Percentiles rank a stretch among this genome's conserved stretches.
Conservation (phyloP, 2,797 vertebrate genomes). For the Lagorchestes hirsutus region DNA sequence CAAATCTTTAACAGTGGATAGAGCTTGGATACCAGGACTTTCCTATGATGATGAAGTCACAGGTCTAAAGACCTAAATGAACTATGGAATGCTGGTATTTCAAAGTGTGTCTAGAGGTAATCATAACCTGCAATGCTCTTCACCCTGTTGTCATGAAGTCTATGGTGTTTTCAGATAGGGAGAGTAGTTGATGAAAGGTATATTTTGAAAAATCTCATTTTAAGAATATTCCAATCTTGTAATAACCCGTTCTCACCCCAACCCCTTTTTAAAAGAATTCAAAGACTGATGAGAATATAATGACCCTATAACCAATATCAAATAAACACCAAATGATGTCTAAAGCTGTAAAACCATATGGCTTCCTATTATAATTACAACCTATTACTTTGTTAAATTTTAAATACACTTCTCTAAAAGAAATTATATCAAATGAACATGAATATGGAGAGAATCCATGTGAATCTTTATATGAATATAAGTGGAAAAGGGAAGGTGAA, state of each 20-base stretch:
- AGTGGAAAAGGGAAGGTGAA: neutral
- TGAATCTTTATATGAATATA: neutral
- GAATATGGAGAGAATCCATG: neutral
- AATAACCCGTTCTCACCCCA: neutral
- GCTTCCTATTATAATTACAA: neutral
- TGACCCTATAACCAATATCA: no score
- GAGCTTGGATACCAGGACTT: neutral
- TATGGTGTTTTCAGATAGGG: neutral
- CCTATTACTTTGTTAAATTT: neutral
- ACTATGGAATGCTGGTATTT: neutral
- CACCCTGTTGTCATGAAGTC: no score
- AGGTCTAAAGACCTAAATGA: neutral
- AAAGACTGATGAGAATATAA: neutral
- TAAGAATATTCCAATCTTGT: neutral
- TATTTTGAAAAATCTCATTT: neutral
- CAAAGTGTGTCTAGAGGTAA: neutral
- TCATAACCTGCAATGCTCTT: neutral
- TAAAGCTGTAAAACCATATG: neutral
- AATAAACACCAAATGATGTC: neutral
- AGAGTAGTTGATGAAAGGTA: neutral
- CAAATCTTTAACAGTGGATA: neutral
- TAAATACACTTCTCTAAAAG: neutral
- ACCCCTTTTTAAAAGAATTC: neutral
- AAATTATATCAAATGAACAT: neutral
- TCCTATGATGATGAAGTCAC: neutral